A percentile compares a stretch with the other conserved stretches of the same genome.
These are phyloP conservation scores for Blennius ocellaris DNA, from an alignment of 2,113 vertebrate genomes.

Conservation along the genomic window DNA sequence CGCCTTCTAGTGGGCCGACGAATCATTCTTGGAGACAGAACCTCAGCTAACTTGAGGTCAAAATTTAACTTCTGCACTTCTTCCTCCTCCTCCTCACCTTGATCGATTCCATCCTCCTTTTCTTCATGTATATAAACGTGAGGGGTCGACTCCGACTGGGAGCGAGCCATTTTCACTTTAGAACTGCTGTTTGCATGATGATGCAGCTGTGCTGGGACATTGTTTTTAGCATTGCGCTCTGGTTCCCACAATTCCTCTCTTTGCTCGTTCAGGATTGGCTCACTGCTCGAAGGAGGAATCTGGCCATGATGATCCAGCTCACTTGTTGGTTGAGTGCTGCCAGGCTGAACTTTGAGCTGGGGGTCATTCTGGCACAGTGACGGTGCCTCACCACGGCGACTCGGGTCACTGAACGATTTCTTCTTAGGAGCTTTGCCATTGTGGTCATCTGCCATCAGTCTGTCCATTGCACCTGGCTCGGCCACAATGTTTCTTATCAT, in stretches of 20 bases:
- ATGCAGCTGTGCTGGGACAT: constrained; percentile 16
- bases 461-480: constrained; percentile 90
- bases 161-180: constrained; percentile 64
- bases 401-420: constrained; percentile 98
- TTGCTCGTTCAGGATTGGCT: constrained; percentile 91
- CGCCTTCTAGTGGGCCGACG: constrained; percentile 91
- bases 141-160: constrained; percentile 80
- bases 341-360: constrained; percentile 77
- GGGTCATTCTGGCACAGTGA: constrained; percentile 64
- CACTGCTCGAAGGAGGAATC: constrained; percentile 93
- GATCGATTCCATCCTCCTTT: constrained; percentile 54
- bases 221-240: constrained; percentile 62
- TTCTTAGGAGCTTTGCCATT: constrained; percentile 94
- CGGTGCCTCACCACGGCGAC: constrained; percentile 86
- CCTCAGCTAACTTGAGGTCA: constrained; percentile 85
- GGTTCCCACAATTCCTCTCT: constrained; percentile 78
- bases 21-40: constrained; percentile 85
- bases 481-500: constrained; percentile 93
- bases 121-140: constrained; percentile 63
- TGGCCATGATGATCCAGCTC: constrained; percentile 87
- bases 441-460: constrained; percentile 86
- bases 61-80: constrained; percentile 80
- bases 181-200: constrained; percentile 31
- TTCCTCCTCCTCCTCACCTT: constrained; percentile 48
- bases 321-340: constrained; percentile 86